phyloP scores from a whole-genome alignment of 2,113 vertebrate genomes.

The Megalops atlanticus region DNA sequence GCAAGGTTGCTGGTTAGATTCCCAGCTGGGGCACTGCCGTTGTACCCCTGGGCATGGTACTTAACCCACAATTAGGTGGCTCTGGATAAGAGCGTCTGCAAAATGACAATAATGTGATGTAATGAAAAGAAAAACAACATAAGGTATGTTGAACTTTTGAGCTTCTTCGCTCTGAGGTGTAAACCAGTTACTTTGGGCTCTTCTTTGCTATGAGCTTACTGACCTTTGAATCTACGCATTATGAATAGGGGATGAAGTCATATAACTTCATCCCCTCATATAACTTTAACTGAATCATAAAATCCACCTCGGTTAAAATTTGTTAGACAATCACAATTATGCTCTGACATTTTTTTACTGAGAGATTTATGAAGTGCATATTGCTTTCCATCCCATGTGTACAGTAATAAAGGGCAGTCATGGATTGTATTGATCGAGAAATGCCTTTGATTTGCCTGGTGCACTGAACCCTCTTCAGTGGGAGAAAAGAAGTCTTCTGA shows the following conservation, averaged over 20 bases:
- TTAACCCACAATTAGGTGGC: no score
- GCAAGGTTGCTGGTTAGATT: no score
- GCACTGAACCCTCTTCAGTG: not conserved
- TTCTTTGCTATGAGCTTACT: no score
- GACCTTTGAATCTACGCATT: constrained; percentile 30
- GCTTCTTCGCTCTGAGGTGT: no score
- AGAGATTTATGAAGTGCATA: constrained; percentile 81
- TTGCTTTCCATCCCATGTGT: constrained; percentile 53
- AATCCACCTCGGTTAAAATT: constrained; percentile 69
- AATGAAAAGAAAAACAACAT: no score
- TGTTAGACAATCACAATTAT: constrained; percentile 76
- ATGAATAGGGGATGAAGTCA: constrained; percentile 64
- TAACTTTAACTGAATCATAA: constrained; percentile 73
- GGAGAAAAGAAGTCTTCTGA: not conserved
- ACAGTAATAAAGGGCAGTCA: constrained; percentile 25
- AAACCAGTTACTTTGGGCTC: no score
- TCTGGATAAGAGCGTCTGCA: no score
- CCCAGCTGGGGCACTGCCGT: no score
- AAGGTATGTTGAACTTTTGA: no score
- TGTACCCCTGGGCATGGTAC: no score
- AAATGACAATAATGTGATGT: no score
- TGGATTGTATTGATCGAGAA: constrained; percentile 24
- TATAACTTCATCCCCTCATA: no score
- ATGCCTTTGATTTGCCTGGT: constrained; percentile 3
- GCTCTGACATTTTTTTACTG: constrained; percentile 73